Conservation (phyloP, 2,888 invertebrate genomes). For the Strigamia maritima region DNA sequence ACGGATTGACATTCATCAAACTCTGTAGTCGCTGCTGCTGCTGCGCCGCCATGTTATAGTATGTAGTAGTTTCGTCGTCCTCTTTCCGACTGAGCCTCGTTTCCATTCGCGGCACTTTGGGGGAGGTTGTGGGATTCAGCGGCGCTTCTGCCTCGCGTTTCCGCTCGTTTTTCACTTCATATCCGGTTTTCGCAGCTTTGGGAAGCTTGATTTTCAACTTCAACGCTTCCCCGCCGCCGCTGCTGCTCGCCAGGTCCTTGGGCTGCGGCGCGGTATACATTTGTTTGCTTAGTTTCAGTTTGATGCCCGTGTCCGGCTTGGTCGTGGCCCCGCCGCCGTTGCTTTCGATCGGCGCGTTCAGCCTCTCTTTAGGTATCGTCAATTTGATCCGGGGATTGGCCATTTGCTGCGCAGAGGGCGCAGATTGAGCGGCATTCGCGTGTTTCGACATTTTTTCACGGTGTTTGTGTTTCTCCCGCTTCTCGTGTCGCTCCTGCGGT, state of each 20-base stretch:
- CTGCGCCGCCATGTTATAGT: neutral
- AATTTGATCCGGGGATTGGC: conserved; percentile 64
- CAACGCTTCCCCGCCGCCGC: neutral
- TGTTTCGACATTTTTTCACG: conserved; percentile 47
- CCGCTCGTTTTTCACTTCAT: conserved; percentile 9
- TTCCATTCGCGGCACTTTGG: conserved; percentile 32
- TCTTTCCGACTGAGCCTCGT: conserved; percentile 34
- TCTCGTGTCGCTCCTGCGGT: conserved; percentile 34
- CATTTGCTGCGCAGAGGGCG: neutral
- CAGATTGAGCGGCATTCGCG: conserved; percentile 5
- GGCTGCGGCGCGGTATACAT: neutral
- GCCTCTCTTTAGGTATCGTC: conserved; percentile 73
- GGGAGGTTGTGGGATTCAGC: neutral
- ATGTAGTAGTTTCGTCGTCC: neutral
- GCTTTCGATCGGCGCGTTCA: conserved; percentile 53
- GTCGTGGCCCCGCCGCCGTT: neutral
- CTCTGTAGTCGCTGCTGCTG: conserved; percentile 8
- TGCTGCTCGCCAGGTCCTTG: neutral
- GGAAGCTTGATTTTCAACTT: conserved; percentile 38
- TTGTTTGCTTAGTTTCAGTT: conserved; percentile 12
- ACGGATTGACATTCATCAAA: neutral
- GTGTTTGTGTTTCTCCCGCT: conserved; percentile 76
- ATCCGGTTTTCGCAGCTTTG: neutral
- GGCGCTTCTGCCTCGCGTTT: conserved; percentile 1
- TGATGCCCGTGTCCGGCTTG: neutral